Conservation (phyloP, 2,888 invertebrate genomes). For the Drosophila multiciliata region DNA sequence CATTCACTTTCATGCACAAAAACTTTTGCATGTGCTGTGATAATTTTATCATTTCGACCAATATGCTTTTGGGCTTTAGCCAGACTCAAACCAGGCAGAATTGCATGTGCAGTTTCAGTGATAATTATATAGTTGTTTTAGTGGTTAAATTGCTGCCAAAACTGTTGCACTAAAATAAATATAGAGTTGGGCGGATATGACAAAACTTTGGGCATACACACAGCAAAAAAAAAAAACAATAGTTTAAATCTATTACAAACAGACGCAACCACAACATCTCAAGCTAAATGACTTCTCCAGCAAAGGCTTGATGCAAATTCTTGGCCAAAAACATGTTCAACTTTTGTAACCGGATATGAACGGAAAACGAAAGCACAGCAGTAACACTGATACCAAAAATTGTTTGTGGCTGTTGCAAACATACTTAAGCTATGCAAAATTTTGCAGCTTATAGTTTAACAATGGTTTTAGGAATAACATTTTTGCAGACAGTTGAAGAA, state of each 20-base stretch:
- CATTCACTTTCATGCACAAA: constrained; percentile 2
- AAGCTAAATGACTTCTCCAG: constrained; percentile 42
- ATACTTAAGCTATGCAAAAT: constrained; percentile 32
- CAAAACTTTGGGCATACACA: constrained; percentile 34
- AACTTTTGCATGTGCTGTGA: constrained; percentile 1
- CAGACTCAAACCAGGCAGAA: not conserved
- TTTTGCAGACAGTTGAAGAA: constrained; percentile 8
- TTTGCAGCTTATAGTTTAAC: constrained; percentile 34
- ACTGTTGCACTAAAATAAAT: constrained; percentile 30
- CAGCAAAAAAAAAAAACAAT: constrained; percentile 11
- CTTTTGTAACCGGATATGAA: constrained; percentile 40
- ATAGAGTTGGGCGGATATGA: constrained; percentile 27
- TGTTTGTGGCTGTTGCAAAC: constrained; percentile 21
- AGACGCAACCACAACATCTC: constrained; percentile 19
- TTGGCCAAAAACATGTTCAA: constrained; percentile 35
- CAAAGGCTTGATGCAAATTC: constrained; percentile 20
- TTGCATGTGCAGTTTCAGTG: constrained; percentile 5
- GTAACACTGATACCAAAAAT: constrained; percentile 7
- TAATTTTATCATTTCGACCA: constrained; percentile 15
- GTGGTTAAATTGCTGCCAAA: constrained; percentile 24
- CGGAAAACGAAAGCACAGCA: constrained; percentile 18
- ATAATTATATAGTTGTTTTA: constrained; percentile 47
- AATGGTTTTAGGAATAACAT: constrained; percentile 35
- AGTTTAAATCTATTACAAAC: constrained; percentile 24
- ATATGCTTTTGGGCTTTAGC: constrained; percentile 5